Evolutionary conservation across 1,140 invertebrate species (phyloP), one percentile per base, ranked within the genome.

Genomic region (Pogonomyrmex californicus): DNA sequence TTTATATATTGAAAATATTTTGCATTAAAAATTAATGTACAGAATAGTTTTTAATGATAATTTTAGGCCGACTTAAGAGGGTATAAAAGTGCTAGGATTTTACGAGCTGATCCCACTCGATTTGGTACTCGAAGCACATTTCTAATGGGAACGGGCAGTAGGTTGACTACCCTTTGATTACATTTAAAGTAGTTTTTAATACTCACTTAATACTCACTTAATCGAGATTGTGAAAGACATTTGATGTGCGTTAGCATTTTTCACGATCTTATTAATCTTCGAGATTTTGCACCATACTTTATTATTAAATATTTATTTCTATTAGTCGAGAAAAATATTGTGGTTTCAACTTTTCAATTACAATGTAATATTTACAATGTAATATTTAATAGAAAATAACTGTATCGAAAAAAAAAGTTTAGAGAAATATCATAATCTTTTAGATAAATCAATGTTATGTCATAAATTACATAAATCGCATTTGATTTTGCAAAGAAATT

Each of bases 61-160:
- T 75, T 75, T 77, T 62, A 63, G 75, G 17, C 23, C 9, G 75
- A 77, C 65, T 65, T 14, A 41, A 78, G 33, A 38, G 76, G 76
- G 30, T 49, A 30, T 36, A 0, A 78, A 65, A 78, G 58, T 47
- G 58, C n/a, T 78, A 33, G 56, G 75, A 77, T 63, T 77, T 77
- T n/a, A 62, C 41, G 56, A 49, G 44, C 60, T 78, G 10, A 78
- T 78, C 76, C 76, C 60, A 78, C 76, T 78, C 76, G 76, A 78
- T 78, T 41, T 23, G 44, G 44, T 62, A 78, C 76, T 78, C 44
- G 58, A 78, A 65, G 7, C 10, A 78, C 58, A 78, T 51, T 63
- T 78, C 41, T 78, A 65, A 47, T 78, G 76, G 76, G 76, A 65
- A 65, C 60, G 17, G 10, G 3, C 76, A 76, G 54, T 44, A 54